Conservation (phyloP, 2,113 vertebrate genomes). For the Charadrius vociferus region DNA sequence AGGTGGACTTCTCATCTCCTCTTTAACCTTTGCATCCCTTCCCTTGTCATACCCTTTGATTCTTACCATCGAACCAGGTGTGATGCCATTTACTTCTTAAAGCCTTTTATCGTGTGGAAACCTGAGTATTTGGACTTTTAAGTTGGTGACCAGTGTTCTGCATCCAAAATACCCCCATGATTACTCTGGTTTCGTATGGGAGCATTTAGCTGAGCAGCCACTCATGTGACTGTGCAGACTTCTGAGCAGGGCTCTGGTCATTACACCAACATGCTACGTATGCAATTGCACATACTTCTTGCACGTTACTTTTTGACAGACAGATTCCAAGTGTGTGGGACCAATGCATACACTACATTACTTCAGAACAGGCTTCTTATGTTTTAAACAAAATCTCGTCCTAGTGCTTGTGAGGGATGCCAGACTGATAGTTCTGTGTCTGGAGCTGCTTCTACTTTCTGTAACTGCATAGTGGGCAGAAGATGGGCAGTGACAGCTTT, state of each 20-base stretch:
- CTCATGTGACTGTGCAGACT: neutral
- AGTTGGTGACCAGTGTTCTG: neutral
- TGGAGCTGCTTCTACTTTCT: neutral
- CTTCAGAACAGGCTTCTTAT: neutral
- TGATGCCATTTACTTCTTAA: neutral
- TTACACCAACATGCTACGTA: neutral
- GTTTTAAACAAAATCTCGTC: neutral
- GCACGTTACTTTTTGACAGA: neutral
- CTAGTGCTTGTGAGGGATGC: neutral
- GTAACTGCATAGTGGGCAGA: neutral
- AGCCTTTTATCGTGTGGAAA: neutral
- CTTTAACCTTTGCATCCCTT: neutral
- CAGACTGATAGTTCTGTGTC: neutral
- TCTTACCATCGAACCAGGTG: neutral
- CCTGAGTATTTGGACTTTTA: neutral
- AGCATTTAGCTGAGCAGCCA: neutral
- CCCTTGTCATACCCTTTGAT: neutral
- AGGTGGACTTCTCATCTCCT: neutral
- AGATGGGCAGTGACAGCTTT: neutral
- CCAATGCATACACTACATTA: neutral
- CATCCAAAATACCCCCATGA: neutral
- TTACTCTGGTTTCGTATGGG: neutral
- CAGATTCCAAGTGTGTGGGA: slow-evolving; percentile 25
- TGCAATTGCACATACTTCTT: neutral
- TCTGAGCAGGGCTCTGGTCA: neutral